phyloP scores from a whole-genome alignment of 2,113 vertebrate species.

The Dromas ardeola region DNA sequence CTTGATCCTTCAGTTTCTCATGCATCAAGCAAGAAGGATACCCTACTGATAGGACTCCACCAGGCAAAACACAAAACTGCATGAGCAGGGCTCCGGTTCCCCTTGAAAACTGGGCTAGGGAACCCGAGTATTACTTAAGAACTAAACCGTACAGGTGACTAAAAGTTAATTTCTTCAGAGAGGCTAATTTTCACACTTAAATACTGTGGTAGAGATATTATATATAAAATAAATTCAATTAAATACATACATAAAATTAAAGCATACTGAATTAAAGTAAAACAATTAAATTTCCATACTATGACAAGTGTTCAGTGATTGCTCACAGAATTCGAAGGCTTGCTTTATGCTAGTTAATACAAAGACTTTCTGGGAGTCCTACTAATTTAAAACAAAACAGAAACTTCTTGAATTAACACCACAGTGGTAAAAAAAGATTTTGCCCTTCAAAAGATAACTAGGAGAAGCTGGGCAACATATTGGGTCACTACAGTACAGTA shows the following conservation, averaged over 20 bases:
- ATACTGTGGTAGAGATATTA: background rate
- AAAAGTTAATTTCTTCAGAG: background rate
- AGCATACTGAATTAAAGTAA: background rate
- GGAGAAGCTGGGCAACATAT: background rate
- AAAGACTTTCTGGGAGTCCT: background rate
- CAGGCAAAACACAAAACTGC: background rate
- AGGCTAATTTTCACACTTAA: background rate
- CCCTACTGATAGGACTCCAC: background rate
- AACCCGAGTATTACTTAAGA: background rate
- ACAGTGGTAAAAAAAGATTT: background rate
- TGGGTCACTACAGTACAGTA: background rate
- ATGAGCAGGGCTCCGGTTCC: background rate
- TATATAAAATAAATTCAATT: background rate
- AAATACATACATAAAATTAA: background rate
- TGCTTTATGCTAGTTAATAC: background rate
- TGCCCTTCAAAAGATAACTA: background rate
- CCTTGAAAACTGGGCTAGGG: background rate
- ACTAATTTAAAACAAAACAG: background rate
- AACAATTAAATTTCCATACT: background rate
- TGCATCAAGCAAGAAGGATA: background rate
- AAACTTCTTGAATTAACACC: background rate
- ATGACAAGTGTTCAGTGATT: background rate
- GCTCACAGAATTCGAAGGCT: background rate
- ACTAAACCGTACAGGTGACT: rapidly evolving
- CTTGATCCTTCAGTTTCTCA: background rate